A percentile compares a stretch with the other conserved stretches of the same genome.
Conservation (phyloP, 2,888 invertebrate genomes). For the Apodemia zela region DNA sequence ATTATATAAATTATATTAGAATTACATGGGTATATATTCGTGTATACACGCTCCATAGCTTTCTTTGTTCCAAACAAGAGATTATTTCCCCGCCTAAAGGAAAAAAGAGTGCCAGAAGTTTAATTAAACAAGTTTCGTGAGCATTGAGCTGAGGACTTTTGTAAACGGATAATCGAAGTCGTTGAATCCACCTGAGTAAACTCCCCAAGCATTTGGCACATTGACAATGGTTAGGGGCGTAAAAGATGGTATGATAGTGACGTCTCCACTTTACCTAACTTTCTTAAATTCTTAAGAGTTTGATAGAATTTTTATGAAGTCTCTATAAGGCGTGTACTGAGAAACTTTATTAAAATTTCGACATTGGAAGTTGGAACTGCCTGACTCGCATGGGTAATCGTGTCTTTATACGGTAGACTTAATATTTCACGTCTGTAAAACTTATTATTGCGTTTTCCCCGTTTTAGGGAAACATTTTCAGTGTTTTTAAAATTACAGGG, state of each 20-base stretch:
- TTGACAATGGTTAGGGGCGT: slow-evolving; percentile 26
- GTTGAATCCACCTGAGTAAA: slow-evolving; percentile 67
- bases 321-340: slow-evolving; percentile 31
- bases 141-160: slow-evolving; percentile 73
- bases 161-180: slow-evolving; percentile 76
- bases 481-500: not conserved
- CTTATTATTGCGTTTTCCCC: slow-evolving; percentile 1
- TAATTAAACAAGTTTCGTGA: slow-evolving; percentile 79
- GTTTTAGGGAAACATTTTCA: not conserved
- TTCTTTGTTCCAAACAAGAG: slow-evolving; percentile 54
- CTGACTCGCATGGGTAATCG: slow-evolving; percentile 37
- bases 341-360: slow-evolving; percentile 35
- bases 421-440: slow-evolving; percentile 16
- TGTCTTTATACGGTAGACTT: slow-evolving; percentile 10
- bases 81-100: slow-evolving; percentile 66
- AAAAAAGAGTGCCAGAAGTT: slow-evolving; percentile 79
- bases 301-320: slow-evolving; percentile 52
- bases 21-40: no score
- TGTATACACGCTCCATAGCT: slow-evolving; percentile 35
- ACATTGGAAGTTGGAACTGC: slow-evolving; percentile 33
- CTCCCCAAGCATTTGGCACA: slow-evolving; percentile 34
- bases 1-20: not conserved
- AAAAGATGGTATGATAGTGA: slow-evolving; percentile 41
- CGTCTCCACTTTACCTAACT: slow-evolving; percentile 38
- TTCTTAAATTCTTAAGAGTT: slow-evolving; percentile 38